Base-by-base conservation (phyloP, 30 jellyfish, hydroid and myxozoan species). In the Cassiopea andromeda region DNA sequence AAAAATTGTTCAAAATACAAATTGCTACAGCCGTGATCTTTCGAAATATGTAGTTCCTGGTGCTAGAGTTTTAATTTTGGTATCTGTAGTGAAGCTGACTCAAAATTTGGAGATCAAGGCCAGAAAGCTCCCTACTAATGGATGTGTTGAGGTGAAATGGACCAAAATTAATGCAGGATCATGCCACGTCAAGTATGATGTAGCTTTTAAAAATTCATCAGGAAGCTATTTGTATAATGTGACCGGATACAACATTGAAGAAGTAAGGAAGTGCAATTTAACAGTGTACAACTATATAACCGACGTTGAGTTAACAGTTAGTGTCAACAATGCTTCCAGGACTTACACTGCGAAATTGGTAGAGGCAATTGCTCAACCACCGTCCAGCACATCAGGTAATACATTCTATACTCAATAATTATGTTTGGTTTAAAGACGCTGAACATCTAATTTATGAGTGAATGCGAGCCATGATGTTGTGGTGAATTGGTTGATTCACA, bases 121-220 rank as follows among this genome's bases (percentile, higher is more conserved):
- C 12, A 61, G 81, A 17, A 81, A 81, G 38, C 18, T 2, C 19
- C 15, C 64, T 0, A 17, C 17, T 4, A 70, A 46, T 44, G 44
- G 47, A 12, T 81, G 89, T 66, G 81, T 81, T 69, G 73, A 48
- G 45, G 89, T 81, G 48, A 81, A 54, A 44, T 80, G 88, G 88
- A 59, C 13, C 1, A 80, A 60, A 59, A 9, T 64, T 0, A 78
- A 80, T 18, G 57, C 88, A 2, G 88, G 88, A 5, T 15, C 44
- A 16, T 80, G 88, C 38, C 61, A 6, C 13, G 88, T 80, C 69
- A 80, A 80, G 18, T 80, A 80, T 27, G 88, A 80, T 14, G 88
- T 80, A 0, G 59, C 57, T 60, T 80, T 80, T 45, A 80, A 80
- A 59, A 66, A 80, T 66, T 59, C 38, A 2, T 18, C 78, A 16